Base-by-base conservation (phyloP, 2,888 invertebrate species). In the Acronicta psi region DNA sequence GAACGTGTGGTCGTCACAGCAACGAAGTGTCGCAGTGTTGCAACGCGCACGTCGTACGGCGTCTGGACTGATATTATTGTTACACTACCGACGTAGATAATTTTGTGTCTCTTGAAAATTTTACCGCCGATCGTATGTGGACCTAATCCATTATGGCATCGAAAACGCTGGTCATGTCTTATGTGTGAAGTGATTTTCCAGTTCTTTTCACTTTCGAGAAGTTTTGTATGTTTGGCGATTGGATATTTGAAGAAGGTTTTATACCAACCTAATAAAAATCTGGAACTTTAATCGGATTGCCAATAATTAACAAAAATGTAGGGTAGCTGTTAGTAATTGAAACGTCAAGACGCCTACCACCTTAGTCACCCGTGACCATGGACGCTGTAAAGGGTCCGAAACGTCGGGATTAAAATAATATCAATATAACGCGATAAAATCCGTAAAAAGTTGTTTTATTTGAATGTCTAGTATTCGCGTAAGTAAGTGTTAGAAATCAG, bases 31-130 rank as follows among this genome's bases (percentile, higher is more conserved):
- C 47, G 45, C 44, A 34, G n/a, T 55, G 59, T 54, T 51, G 51
- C 63, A 59, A 14, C 57, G 29, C 44, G 63, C 73, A 75, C 73
- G 69, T 69, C 43, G 16, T 13, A 3, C 29, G 40, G 18, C 23
- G 73, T 69, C 73, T 69, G 49, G 56, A 40, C 69, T 34, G 60
- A 73, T 73, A 76, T 73, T 75, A 73, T 76, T 75, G 73, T 73
- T 31, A 64, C 57, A 53, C 55, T 46, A 58, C 50, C 37, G 43
- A 54, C 41, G 49, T 54, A 59, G 64, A 69, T 61, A 55, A 69
- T 61, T 54, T 45, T 59, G 52, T 70, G 37, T 52, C 43, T 52
- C 52, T 54, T 64, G 60, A 57, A 73, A 64, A 25, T 75, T 64
- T 67, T 59, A 59, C 40, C 34, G 52, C 38, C 50, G 29, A 0